Evolutionary conservation across 64 coral and sea anemone species (phyloP), one percentile per base, ranked within the genome.

Genomic region (Montipora capricornis): DNA sequence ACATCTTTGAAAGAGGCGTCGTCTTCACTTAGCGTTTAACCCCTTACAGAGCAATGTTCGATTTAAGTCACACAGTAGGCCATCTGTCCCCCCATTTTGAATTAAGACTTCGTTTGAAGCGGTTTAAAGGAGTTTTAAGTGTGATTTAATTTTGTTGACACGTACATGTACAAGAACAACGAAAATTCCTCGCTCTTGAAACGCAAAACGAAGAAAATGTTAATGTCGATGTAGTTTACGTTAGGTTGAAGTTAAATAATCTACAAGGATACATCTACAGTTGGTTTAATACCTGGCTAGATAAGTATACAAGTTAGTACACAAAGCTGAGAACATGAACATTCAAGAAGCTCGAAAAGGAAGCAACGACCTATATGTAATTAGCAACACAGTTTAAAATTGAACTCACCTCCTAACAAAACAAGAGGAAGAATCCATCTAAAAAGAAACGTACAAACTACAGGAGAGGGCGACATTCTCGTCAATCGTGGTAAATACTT

Each of bases 351-450:
- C 61, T 64, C 61, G 20, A 71, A 5, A 5, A 24, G 5, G 10
- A 6, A 22, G 19, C 4, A 71, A 71, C 68, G 68, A n/a, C 17
- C 20, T 6, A 6, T 57, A 0, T 11, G 11, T 6, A 57, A 22
- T 22, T 8, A 57, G 11, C 3, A 0, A 5, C 68, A 4, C 11
- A 64, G 4, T 16, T 64, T 64, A 15, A 71, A 71, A 71, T 20
- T 71, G 17, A 71, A 88, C 91, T 61, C 59, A 93, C 76, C 91
- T 93, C 82, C 91, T 19, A 71, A 53, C 59, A 93, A 77, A 51
- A 93, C 62, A 0, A 93, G 49, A n/a, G 91, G 91, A 68, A 93
- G 84, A 49, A 88, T 55, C 91, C 91, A 93, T 17, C 91, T 59
- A 48, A 88, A 93, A 9, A 93, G 52, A 75, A 93, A 57, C 48